These are phyloP conservation scores for Apis mellifera DNA, from an alignment of 1,140 invertebrate species.

Conservation along the genomic window DNA sequence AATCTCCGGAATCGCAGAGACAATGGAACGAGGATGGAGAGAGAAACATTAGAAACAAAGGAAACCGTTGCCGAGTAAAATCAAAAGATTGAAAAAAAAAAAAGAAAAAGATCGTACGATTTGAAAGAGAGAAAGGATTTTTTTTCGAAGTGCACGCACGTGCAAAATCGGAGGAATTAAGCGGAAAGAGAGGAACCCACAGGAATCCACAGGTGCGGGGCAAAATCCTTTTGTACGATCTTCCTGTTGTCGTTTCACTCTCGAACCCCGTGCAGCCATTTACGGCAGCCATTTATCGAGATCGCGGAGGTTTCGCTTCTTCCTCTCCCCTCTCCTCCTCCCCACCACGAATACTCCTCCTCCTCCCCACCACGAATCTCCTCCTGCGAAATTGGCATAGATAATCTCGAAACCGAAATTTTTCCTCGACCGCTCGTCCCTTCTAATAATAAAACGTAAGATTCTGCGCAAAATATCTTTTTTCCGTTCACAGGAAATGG, in stretches of 20 bases:
- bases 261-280: background rate
- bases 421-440: slow-evolving; percentile 1
- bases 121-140: slow-evolving; percentile 24
- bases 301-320: background rate
- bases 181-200: background rate
- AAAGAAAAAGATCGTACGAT: background rate
- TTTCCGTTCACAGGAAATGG: background rate
- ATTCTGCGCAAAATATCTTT: slow-evolving; percentile 24
- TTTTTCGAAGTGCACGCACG: slow-evolving; percentile 1
- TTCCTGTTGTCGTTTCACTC: slow-evolving; percentile 2
- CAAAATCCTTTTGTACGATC: slow-evolving; percentile 25
- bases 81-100: no score
- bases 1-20: no score
- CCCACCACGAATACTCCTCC: background rate
- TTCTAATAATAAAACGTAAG: slow-evolving; percentile 4
- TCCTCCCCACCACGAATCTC: background rate
- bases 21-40: no score
- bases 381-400: slow-evolving; percentile 45
- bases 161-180: background rate
- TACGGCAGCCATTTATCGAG: slow-evolving; percentile 1
- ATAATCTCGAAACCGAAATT: slow-evolving; percentile 59
- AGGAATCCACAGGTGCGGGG: slow-evolving; percentile 43
- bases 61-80: no score
- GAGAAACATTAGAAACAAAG: no score
- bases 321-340: no score